Percentiles rank a stretch among this genome's conserved stretches.
Conservation (phyloP, 2,113 vertebrate species). For the Excalfactoria chinensis region DNA sequence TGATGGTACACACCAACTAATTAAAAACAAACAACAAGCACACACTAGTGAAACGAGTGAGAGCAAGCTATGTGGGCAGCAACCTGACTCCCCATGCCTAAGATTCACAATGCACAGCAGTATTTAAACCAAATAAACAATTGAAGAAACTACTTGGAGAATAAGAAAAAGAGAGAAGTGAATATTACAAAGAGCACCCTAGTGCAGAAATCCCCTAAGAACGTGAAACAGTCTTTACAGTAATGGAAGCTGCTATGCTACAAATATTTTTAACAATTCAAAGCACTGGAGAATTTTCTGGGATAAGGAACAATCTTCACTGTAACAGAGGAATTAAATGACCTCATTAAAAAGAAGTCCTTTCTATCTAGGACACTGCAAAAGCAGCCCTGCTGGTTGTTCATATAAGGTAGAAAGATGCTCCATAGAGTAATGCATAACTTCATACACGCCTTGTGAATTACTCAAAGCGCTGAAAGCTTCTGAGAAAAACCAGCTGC, state of each 20-base stretch:
- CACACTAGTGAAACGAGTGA: background rate
- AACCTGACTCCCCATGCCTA: background rate
- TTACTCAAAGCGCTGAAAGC: slow-evolving; percentile 60
- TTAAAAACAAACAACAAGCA: background rate
- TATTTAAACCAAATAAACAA: background rate
- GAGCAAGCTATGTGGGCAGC: background rate
- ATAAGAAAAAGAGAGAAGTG: background rate
- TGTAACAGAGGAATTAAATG: slow-evolving; percentile 38
- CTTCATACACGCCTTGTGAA: slow-evolving; percentile 38
- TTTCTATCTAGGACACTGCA: slow-evolving; percentile 29
- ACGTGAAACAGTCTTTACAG: background rate
- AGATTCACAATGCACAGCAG: background rate
- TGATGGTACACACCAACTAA: background rate
- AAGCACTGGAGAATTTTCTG: background rate
- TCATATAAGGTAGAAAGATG: slow-evolving; percentile 62
- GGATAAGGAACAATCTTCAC: slow-evolving; percentile 14
- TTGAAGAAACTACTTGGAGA: background rate
- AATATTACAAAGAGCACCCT: background rate
- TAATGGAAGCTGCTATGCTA: background rate
- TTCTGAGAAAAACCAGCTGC: slow-evolving; percentile 59
- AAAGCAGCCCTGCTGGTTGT: slow-evolving; percentile 24
- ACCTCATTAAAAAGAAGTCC: slow-evolving; percentile 13
- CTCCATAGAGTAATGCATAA: slow-evolving; percentile 11
- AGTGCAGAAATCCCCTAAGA: background rate
- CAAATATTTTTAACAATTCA: background rate